These are phyloP conservation scores for Drosophila colorata DNA, from an alignment of 2,888 invertebrate species.

Conservation along the genomic window DNA sequence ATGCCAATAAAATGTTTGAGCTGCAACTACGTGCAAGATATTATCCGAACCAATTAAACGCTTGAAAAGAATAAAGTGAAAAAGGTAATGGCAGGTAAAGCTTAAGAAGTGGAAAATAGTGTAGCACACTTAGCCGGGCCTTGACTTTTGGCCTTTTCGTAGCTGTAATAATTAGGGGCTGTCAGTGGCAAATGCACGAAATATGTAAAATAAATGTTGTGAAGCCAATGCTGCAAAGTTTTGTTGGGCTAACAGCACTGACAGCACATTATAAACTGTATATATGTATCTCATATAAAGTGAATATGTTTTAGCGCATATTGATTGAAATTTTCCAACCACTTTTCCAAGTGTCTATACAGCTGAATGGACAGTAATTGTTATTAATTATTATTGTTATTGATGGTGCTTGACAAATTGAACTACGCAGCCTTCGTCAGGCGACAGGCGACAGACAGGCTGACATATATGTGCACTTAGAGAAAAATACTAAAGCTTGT, in stretches of 20 bases:
- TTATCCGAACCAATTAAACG: conserved; percentile 36
- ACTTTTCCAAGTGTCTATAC: conserved; percentile 5
- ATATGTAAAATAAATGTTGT: conserved; percentile 37
- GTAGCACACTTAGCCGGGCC: conserved; percentile 42
- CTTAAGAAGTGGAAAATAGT: conserved; percentile 15
- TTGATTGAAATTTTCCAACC: conserved; percentile 53
- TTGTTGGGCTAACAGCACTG: neutral
- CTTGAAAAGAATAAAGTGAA: neutral
- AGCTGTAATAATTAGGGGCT: conserved; percentile 31
- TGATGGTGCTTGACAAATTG: conserved; percentile 68
- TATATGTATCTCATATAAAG: conserved; percentile 7
- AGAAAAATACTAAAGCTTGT: neutral
- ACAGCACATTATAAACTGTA: neutral
- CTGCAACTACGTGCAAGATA: conserved; percentile 5
- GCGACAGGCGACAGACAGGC: neutral
- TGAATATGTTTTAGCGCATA: conserved; percentile 37
- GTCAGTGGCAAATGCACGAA: conserved; percentile 24
- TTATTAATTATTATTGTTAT: conserved; percentile 81
- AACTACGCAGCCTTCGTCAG: conserved; percentile 7
- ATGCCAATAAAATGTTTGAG: conserved; percentile 9
- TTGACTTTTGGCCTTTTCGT: conserved; percentile 49
- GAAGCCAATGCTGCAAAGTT: conserved; percentile 1
- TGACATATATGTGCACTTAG: conserved; percentile 1
- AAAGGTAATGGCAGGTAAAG: neutral
- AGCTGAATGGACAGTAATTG: conserved; percentile 68